Evolutionary conservation across 2,113 vertebrate genomes (phyloP), one percentile per base, ranked within the genome.

Genomic region (Phasianus colchicus): DNA sequence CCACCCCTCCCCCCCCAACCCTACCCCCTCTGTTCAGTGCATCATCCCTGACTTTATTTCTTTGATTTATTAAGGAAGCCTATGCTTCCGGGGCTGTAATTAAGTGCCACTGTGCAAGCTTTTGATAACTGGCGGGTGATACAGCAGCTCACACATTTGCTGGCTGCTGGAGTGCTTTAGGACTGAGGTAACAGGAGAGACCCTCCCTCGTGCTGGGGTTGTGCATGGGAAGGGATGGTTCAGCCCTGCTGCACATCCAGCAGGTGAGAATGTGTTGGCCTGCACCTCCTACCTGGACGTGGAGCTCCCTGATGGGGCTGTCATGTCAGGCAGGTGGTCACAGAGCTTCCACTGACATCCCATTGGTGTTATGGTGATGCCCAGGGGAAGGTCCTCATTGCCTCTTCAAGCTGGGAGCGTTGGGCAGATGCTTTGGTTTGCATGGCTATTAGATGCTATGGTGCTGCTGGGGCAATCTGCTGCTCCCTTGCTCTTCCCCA

Each of bases 61-160:
- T 91, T 87, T 96, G 96, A 96, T 96, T 95, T 93, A 95, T 95
- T 70, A 94, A 93, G 93, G 92, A 93, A 95, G 77, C 84, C 74
- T 58, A 63, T 0, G 88, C 92, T 96, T 96, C 93, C 83, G 86
- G 96, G 90, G 93, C 91, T 84, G 95, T 96, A 92, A 95, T 96
- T 95, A 95, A 95, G 94, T 92, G 89, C 94, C 93, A 87, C 87
- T 90, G 91, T 83, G 91, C 69, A 92, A 93, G 89, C 96, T 92
- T 91, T 89, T 88, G 96, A 94, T 94, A 91, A 93, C 1, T 61
- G 65, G 72, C 57, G 92, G 85, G 54, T 85, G 94, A 94, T 96
- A 73, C 34, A 90, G 94, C 83, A 87, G 77, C 80, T 84, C 78
- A 63, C 67, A 5, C 83, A n/a, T 80, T 60, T 2, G 22, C 92